These are phyloP conservation scores for Platysternon megacephalum DNA, from an alignment of 2,113 vertebrate genomes.

Conservation along the genomic window DNA sequence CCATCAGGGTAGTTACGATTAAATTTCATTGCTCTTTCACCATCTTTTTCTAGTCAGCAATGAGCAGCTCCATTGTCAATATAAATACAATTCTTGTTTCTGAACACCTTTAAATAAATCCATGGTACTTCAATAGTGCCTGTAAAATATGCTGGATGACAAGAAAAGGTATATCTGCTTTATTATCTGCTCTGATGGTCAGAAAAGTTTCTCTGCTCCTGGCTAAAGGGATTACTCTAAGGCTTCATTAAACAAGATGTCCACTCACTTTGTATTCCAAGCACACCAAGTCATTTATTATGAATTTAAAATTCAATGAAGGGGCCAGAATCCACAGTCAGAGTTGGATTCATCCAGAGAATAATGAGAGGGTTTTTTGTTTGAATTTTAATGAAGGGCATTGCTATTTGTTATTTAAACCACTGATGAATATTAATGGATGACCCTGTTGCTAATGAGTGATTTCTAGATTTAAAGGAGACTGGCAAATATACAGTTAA, in stretches of 20 bases:
- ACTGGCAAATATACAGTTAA: background rate
- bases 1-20: background rate
- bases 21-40: background rate
- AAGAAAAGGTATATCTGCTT: constrained; percentile 5
- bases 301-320: background rate
- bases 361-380: background rate
- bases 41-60: background rate
- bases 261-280: background rate
- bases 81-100: background rate
- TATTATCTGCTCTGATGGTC: background rate
- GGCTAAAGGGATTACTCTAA: background rate
- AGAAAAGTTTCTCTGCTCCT: background rate
- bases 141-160: background rate
- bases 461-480: background rate
- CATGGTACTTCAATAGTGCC: background rate
- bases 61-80: background rate
- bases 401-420: background rate
- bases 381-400: background rate
- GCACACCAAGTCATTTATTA: background rate
- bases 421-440: background rate
- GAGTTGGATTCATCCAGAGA: background rate
- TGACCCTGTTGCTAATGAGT: background rate
- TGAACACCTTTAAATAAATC: background rate
- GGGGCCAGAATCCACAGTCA: background rate
- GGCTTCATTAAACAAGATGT: background rate